These are phyloP conservation scores for Palythoa grandis DNA, from an alignment of 92 coral and sea anemone genomes.

Conservation along the genomic window DNA sequence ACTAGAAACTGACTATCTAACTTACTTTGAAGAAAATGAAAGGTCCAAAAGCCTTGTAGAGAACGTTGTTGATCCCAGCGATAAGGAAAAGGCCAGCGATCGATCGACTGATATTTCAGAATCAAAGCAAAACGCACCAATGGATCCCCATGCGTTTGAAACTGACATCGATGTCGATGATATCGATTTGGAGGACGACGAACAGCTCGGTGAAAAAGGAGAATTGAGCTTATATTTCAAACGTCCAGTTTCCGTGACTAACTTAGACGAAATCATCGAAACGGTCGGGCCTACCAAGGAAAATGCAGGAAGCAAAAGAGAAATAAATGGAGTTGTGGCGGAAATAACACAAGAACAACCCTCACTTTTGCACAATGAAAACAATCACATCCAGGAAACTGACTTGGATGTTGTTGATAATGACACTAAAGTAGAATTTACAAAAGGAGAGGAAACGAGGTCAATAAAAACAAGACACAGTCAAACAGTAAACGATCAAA, in stretches of 20 bases:
- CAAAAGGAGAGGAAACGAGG: neutral
- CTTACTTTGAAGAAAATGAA: constrained; percentile 12
- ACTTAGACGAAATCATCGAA: constrained; percentile 68
- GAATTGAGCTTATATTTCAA: constrained; percentile 73
- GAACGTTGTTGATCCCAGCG: constrained; percentile 24
- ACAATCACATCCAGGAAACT: constrained; percentile 26
- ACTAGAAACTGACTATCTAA: constrained; percentile 11
- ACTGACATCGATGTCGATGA: constrained; percentile 86
- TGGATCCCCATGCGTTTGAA: constrained; percentile 59
- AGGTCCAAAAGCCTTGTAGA: constrained; percentile 45
- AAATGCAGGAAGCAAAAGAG: constrained; percentile 35
- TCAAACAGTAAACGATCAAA: neutral
- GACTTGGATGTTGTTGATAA: constrained; percentile 1
- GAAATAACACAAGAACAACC: constrained; percentile 6
- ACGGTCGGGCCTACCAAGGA: constrained; percentile 9
- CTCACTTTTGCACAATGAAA: constrained; percentile 20
- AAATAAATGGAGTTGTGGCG: constrained; percentile 34
- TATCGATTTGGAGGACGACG: constrained; percentile 58
- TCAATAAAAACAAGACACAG: neutral
- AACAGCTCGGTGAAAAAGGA: constrained; percentile 47
- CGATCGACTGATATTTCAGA: constrained; percentile 33
- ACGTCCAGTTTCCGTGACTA: constrained; percentile 85
- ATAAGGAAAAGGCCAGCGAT: neutral
- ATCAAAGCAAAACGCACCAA: constrained; percentile 5
- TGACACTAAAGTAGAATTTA: neutral